Percentiles rank a stretch among this genome's conserved stretches.
Evolutionary conservation across 2,113 vertebrate species (phyloP).

Genomic region (Eolophus roseicapilla): DNA sequence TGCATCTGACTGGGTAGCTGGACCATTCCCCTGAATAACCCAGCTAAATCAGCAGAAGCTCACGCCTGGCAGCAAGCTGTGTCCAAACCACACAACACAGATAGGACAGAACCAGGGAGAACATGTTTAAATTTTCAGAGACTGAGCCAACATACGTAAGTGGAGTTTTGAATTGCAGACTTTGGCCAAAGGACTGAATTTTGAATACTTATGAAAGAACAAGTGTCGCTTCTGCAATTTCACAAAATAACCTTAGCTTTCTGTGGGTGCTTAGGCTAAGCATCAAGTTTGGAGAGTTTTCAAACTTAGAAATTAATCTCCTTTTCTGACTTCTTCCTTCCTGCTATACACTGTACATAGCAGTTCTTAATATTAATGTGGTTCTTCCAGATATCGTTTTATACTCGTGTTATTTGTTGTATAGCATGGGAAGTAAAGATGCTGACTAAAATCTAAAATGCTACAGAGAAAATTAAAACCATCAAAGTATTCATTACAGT

Average conservation of each 20-base stretch:
- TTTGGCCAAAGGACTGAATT: not conserved
- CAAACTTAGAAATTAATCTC: not conserved
- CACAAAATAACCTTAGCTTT: not conserved
- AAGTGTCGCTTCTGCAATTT: not conserved
- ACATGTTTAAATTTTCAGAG: not conserved
- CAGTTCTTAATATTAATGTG: not conserved
- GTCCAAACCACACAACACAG: not conserved
- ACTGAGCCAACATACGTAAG: not conserved
- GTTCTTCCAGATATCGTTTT: not conserved
- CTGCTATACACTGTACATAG: not conserved
- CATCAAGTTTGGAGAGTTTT: not conserved
- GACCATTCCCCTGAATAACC: not conserved
- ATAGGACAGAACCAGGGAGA: not conserved
- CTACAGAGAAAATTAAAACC: not conserved
- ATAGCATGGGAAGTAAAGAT: not conserved
- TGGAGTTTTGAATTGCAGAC: not conserved
- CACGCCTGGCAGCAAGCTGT: not conserved
- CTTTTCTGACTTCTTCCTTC: not conserved
- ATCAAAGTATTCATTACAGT: not conserved
- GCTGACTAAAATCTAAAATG: not conserved
- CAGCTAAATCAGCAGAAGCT: not conserved
- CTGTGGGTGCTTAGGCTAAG: fast-evolving
- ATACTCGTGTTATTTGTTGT: not conserved
- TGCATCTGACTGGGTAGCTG: not conserved
- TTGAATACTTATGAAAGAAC: not conserved